Evolutionary conservation across 2,113 vertebrate species (phyloP).

Genomic region (Balaeniceps rex): DNA sequence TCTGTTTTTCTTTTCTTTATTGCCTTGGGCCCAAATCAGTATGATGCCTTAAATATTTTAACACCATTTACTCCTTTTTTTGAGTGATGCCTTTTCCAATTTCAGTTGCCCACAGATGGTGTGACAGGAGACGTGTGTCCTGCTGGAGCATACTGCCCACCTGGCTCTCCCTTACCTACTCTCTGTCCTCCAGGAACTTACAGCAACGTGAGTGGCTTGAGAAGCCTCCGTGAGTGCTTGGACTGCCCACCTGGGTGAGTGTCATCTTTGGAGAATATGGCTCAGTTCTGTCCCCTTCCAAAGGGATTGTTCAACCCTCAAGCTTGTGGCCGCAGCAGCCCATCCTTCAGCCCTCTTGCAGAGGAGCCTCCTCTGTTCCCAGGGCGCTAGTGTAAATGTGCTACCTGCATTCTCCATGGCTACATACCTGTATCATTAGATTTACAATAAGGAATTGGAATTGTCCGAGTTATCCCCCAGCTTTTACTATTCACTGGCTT

Average conservation of each 20-base stretch:
- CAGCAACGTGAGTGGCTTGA: constrained; percentile 78
- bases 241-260: constrained; percentile 83
- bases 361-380: neutral
- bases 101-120: constrained; percentile 79
- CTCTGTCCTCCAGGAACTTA: constrained; percentile 85
- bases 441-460: neutral
- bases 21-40: neutral
- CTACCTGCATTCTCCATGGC: neutral
- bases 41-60: neutral
- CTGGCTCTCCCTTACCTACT: constrained; percentile 68
- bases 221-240: constrained; percentile 71
- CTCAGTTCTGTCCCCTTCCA: neutral
- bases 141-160: constrained; percentile 81
- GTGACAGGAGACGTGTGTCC: constrained; percentile 80
- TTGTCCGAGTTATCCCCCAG: neutral
- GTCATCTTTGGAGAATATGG: no score
- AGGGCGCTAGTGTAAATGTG: neutral
- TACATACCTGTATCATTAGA: neutral
- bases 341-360: neutral
- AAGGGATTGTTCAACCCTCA: neutral
- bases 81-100: neutral
- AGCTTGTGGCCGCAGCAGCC: neutral
- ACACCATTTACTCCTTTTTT: neutral
- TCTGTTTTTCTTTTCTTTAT: neutral
- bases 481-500: neutral